Base-by-base conservation (phyloP, 2,888 invertebrate genomes). In the Temnothorax rugatulus region DNA sequence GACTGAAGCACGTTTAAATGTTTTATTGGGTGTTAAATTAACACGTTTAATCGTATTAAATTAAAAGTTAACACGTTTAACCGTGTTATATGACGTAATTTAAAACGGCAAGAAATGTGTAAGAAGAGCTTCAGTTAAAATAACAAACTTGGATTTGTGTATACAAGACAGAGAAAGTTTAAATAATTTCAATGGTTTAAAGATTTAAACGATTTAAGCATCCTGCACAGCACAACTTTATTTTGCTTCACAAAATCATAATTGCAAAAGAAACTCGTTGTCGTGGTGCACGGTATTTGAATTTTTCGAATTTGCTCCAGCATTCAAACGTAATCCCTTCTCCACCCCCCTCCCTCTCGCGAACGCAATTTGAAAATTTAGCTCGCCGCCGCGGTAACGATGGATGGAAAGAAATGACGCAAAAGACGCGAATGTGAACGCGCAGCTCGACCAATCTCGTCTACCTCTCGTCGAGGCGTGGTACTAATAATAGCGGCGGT, bases 401-500 rank as follows among this genome's bases (percentile, higher is more conserved):
- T 13, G 41, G 13, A 52, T 13, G 41, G 13, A 52, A 25, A 44
- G 52, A 77, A 52, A 54, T 50, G 69, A 13, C 15, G 77, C 15
- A 29, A 77, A 77, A 29, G 52, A 77, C 25, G 50, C 68, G 52
- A 54, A 54, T 54, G 52, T 21, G 52, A 66, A n/a, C 47, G 59
- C 47, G 59, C 44, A 50, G 25, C 38, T 68, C 13, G 71, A 50
- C 8, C 21, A 47, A 79, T 79, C 73, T 59, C 57, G 77, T 71
- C 73, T 59, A 71, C n/a, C 74, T 79, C 74, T 64, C 25, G 73
- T 52, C 52, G 79, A 59, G 69, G 71, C 61, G 68, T 66, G 74
- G 68, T 74, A 68, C 44, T 83, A 84, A 77, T 79, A 84, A 85
- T 74, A 77, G 47, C 79, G 61, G 13, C 52, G 54, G 63, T 74